Percentiles rank a stretch among this genome's conserved stretches.
phyloP scores from a whole-genome alignment of 1,140 invertebrate species.

The Monomorium pharaonis region DNA sequence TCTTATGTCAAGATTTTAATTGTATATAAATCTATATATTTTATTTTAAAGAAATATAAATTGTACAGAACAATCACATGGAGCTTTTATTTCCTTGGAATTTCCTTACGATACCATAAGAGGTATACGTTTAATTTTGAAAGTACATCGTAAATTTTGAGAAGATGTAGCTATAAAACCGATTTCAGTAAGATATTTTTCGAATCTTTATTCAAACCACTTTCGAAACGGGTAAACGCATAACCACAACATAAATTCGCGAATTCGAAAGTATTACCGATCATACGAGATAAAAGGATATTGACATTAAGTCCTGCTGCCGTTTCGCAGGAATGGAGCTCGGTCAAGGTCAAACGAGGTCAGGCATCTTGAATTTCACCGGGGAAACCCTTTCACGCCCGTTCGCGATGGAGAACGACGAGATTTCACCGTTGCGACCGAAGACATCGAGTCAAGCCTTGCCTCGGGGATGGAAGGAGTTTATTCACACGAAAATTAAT shows the following conservation, averaged over 20 bases:
- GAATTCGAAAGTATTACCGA: slow-evolving; percentile 26
- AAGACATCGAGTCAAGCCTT: slow-evolving; percentile 26
- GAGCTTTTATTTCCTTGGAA: not conserved
- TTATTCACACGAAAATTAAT: slow-evolving; percentile 39
- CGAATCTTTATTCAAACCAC: not conserved
- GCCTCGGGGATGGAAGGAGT: not conserved
- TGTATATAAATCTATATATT: not conserved
- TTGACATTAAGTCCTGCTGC: not conserved
- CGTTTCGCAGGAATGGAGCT: slow-evolving; percentile 32
- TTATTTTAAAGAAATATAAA: not conserved
- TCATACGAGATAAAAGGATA: slow-evolving; percentile 1
- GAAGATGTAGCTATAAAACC: not conserved
- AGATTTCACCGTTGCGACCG: slow-evolving; percentile 13
- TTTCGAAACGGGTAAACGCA: not conserved
- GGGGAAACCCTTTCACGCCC: slow-evolving; percentile 47
- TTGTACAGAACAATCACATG: not conserved
- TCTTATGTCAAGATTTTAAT: not conserved
- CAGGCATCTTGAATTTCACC: slow-evolving; percentile 56
- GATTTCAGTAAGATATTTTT: not conserved
- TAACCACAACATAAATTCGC: slow-evolving; percentile 8
- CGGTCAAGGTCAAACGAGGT: slow-evolving; percentile 67
- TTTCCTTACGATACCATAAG: not conserved
- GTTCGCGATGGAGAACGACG: slow-evolving; percentile 28
- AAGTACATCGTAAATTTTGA: slow-evolving; percentile 1
- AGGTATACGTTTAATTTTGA: not conserved